phyloP scores from a whole-genome alignment of 1,140 invertebrate species.

The Brachionus calyciflorus region DNA sequence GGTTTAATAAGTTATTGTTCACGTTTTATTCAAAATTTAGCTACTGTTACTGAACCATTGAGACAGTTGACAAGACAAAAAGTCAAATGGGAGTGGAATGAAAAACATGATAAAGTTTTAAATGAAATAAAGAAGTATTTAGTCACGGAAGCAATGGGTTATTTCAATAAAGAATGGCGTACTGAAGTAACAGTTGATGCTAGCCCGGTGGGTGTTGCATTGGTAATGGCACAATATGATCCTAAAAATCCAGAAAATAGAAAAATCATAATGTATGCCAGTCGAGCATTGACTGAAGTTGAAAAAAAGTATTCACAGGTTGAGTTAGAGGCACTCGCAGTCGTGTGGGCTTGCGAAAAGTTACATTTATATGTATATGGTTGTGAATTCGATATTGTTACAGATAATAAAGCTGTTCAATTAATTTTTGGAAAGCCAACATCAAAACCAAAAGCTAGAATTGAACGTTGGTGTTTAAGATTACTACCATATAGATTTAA shows the following conservation, averaged over 20 bases:
- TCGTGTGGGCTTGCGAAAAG: not conserved
- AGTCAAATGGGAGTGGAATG: not conserved
- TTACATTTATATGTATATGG: not conserved
- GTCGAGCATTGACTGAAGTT: conserved; percentile 2
- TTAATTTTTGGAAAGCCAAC: not conserved
- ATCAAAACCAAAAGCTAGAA: not conserved
- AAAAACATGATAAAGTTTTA: no score
- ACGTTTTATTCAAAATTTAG: conserved; percentile 55
- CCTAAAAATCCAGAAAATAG: not conserved
- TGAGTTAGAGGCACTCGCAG: conserved; percentile 51
- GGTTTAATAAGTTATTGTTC: conserved; percentile 55
- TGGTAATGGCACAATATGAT: conserved; percentile 58
- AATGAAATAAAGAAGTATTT: no score
- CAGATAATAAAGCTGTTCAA: not conserved
- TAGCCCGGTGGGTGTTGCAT: conserved; percentile 57
- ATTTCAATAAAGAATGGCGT: not conserved
- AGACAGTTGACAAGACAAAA: conserved; percentile 44
- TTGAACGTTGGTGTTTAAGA: no score
- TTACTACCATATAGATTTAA: no score
- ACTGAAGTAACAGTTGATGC: conserved; percentile 47
- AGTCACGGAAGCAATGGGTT: not conserved
- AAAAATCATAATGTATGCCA: conserved; percentile 52
- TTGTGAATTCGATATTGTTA: not conserved
- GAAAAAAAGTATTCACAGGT: conserved; percentile 52
- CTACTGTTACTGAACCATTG: conserved; percentile 50